A percentile compares a stretch with the other conserved stretches of the same genome.
These are phyloP conservation scores for Drosophila eugracilis DNA, from an alignment of 1,140 invertebrate genomes.

Conservation along the genomic window DNA sequence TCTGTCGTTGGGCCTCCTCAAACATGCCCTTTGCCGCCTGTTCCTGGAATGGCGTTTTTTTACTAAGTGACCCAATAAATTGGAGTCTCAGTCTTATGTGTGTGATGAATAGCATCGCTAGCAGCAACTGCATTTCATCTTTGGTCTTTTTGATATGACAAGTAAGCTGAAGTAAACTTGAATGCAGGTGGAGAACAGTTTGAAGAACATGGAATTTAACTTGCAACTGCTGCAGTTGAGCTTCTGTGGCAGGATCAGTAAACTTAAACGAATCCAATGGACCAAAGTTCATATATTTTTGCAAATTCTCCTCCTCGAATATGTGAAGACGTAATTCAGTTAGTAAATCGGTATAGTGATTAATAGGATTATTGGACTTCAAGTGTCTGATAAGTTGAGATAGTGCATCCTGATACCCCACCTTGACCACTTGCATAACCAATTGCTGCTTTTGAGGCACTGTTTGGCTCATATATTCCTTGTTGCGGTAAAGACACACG, in stretches of 20 bases:
- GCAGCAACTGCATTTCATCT: conserved; percentile 39
- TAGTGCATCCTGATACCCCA: conserved; percentile 29
- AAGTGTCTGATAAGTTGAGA: conserved; percentile 14
- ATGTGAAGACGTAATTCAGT: conserved; percentile 53
- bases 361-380: conserved; percentile 25
- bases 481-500: conserved; percentile 45
- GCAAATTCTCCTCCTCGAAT: conserved; percentile 25
- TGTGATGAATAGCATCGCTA: conserved; percentile 49
- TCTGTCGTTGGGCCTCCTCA: conserved; percentile 10
- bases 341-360: conserved; percentile 49
- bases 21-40: conserved; percentile 26
- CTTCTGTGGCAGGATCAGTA: conserved; percentile 22
- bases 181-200: conserved; percentile 13
- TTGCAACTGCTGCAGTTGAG: conserved; percentile 44
- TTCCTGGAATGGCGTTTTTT: conserved; percentile 39
- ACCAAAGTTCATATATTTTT: conserved; percentile 34
- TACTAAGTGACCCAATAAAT: conserved; percentile 23
- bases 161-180: conserved; percentile 4
- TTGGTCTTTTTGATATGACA: conserved; percentile 5
- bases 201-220: conserved; percentile 57
- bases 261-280: conserved; percentile 40
- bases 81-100: conserved; percentile 65
- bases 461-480: conserved; percentile 44
- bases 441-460: conserved; percentile 2
- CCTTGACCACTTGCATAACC: conserved; percentile 40